Conservation (phyloP, 2,113 vertebrate genomes). For the Eublepharis macularius region DNA sequence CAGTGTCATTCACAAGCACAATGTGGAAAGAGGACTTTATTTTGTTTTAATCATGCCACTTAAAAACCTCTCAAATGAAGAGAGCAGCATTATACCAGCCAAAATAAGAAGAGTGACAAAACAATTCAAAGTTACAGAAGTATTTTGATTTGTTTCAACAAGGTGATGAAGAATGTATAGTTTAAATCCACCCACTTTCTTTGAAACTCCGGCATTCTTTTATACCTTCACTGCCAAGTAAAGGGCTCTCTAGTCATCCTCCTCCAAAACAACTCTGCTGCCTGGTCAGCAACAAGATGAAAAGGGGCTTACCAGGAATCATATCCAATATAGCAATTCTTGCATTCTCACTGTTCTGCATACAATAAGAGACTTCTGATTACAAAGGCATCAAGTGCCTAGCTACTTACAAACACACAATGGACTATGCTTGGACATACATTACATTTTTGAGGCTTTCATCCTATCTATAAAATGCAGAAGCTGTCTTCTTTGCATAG, state of each 20-base stretch:
- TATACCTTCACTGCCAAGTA: constrained; percentile 9
- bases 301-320: not conserved
- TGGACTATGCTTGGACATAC: not conserved
- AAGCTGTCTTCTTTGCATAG: not conserved
- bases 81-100: not conserved
- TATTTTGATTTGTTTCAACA: constrained; percentile 28
- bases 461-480: not conserved
- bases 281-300: not conserved
- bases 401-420: not conserved
- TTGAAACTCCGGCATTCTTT: constrained; percentile 22
- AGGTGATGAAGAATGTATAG: constrained; percentile 28
- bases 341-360: not conserved
- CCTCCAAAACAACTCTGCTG: not conserved
- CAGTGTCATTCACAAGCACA: constrained; percentile 45
- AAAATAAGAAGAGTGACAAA: constrained; percentile 8
- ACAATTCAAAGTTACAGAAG: constrained; percentile 22
- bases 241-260: not conserved
- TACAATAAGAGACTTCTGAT: not conserved
- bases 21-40: constrained; percentile 50
- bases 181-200: constrained; percentile 25
- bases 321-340: not conserved
- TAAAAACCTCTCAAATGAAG: constrained; percentile 33
- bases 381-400: not conserved
- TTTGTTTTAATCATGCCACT: constrained; percentile 45
- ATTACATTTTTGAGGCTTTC: not conserved